Evolutionary conservation across 2,113 vertebrate genomes (phyloP), one percentile per base, ranked within the genome.

Genomic region (Chaetodon trifascialis): DNA sequence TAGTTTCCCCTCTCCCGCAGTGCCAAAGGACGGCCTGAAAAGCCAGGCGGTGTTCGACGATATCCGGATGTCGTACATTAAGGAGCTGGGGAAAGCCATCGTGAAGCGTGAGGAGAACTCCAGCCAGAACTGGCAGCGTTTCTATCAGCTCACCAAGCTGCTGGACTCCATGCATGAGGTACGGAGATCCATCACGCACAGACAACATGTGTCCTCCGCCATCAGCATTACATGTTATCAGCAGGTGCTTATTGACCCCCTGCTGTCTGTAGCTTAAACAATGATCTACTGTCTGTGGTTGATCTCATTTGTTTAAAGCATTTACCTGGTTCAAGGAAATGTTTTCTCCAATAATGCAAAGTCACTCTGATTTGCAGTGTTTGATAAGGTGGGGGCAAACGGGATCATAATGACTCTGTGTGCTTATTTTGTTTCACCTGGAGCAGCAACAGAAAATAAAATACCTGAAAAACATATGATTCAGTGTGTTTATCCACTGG

Each of bases 131-230:
- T 99, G 98, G 98, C 98, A 99, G 86, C 95, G 98, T 34, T 99
- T 99, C 94, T 99, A 99, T 91, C 98, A 99, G 87, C 97, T 99
- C 93, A 99, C 98, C 52, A 99, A 99, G 90, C 96, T 99, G 91
- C 90, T 99, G 91, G 98, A 99, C 95, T 98, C 97, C 94, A 99
- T 99, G 98, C 98, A 99, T 66, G 97, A 98, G 82, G 98, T 99
- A 95, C 58, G 67, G 51, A 63, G 25, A 58, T 4, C n/a, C 36
- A 42, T n/a, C 34, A 47, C 44, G 12, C 11, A 1, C 8, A 42
- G 2, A 11, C 51, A 25, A 66, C 68, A 19, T 4, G 4, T 40
- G 17, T 46, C 54, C 56, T 62, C 21, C 0, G 1, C 40, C 42
- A 30, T 54, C 30, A 49, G 47, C 58, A 34, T 19, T 4, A 8